Base-by-base conservation (phyloP, 2,113 vertebrate genomes). In the Nibea albiflora region DNA sequence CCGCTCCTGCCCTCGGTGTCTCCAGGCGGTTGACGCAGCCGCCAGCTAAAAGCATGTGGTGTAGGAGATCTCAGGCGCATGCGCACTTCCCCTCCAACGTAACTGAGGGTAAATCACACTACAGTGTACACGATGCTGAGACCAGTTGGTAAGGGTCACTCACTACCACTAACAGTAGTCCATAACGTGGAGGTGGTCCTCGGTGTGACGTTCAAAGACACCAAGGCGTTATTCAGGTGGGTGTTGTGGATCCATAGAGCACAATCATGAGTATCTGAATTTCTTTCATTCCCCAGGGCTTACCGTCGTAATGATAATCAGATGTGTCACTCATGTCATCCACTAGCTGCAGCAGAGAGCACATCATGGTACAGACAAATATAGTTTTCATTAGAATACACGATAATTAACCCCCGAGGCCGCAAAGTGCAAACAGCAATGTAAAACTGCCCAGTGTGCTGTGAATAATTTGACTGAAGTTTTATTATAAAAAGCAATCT, bases 1-100 rank as follows among this genome's bases (percentile, higher is more conserved):
- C 92, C 86, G 83, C 19, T 71, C 11, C 1, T 15, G 0, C 8
- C 35, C 17, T n/a, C 3, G 0, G 4, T 52, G 19, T 62, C 16
- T 71, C 6, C 4, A 3, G 1, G 0, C 0, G 0, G 0, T 89
- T 85, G 74, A 91, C 39, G 6, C 31, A 76, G 26, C 50, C 81
- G 49, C 79, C 67, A 87, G 62, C 66, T 42, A 66, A 76, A 90
- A 85, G 88, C 93, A 86, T 94, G 95, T 93, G 90, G 89, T 80
- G 52, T 35, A 49, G 26, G 28, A 71, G 71, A 50, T 35, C 17
- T 6, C 2, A 0, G 1, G 86, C 94, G 94, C 95, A 90, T 94
- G 94, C 93, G 93, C 88, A 52, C 2, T n/a, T 24, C 69, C 39
- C 46, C 74, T 68, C 24, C 62, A 35, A 35, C 2, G 11, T n/a